These are phyloP conservation scores for Carapus acus DNA, from an alignment of 2,797 vertebrate genomes.

Conservation along the genomic window DNA sequence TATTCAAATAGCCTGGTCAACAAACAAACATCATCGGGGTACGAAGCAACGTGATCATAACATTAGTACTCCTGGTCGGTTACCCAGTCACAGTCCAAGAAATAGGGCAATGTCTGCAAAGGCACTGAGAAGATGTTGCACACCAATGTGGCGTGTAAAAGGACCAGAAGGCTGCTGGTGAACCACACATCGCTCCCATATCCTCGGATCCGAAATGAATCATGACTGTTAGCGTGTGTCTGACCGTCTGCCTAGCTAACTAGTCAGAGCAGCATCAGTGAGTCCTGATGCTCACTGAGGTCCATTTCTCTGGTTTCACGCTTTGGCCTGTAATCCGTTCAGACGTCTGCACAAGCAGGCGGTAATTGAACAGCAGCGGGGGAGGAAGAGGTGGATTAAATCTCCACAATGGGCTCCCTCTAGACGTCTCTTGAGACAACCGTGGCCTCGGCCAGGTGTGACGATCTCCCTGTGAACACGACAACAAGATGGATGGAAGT, in stretches of 20 bases:
- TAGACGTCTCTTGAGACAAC: too few species aligned
- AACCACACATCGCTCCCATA: constrained; percentile 30
- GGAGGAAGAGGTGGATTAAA: constrained; percentile 20
- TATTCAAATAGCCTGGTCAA: too few species aligned
- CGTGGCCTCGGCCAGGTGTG: not conserved
- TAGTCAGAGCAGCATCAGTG: constrained; percentile 14
- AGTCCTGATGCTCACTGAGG: constrained; percentile 1
- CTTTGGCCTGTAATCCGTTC: constrained; percentile 27
- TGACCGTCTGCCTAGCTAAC: constrained; percentile 6
- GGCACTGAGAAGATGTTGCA: constrained; percentile 26
- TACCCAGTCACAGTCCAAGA: constrained; percentile 12
- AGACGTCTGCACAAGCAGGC: constrained; percentile 13
- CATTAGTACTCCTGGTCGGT: constrained; percentile 5
- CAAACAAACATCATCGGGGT: constrained; percentile 7
- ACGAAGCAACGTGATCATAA: not conserved
- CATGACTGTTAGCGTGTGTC: constrained; percentile 42
- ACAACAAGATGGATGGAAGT: not conserved
- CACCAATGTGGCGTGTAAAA: constrained; percentile 10
- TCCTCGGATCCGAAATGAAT: constrained; percentile 29
- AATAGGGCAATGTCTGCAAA: constrained; percentile 4
- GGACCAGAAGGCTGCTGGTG: constrained; percentile 11
- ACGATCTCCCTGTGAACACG: constrained; percentile 21
- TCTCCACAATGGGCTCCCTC: too few species aligned
- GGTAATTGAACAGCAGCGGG: constrained; percentile 5
- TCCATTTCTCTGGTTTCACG: constrained; percentile 19